A percentile compares a stretch with the other conserved stretches of the same genome.
Evolutionary conservation across 2,113 vertebrate species (phyloP).

Genomic region (Noturus placidus): DNA sequence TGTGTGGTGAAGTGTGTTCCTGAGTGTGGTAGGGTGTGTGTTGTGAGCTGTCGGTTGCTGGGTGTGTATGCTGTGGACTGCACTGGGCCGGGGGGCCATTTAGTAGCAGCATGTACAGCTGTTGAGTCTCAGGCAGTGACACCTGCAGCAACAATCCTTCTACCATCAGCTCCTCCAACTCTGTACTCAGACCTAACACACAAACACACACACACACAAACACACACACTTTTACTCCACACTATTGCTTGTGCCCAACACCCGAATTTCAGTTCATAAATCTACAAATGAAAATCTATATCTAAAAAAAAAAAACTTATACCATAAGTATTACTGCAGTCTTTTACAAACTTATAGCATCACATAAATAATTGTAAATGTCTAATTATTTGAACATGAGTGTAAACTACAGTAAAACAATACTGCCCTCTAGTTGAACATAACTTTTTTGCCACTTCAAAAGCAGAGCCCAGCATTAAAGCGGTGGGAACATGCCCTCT

Average conservation of each 20-base stretch:
- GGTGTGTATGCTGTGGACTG: constrained; percentile 27
- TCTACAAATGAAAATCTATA: background rate
- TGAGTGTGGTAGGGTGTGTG: constrained; percentile 65
- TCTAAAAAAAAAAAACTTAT: background rate
- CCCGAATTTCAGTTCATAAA: background rate
- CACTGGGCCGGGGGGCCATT: constrained; percentile 70
- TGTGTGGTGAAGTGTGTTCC: constrained; percentile 56
- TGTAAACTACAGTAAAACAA: background rate
- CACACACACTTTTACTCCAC: constrained; percentile 14
- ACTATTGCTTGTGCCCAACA: background rate
- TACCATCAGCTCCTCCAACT: constrained; percentile 91
- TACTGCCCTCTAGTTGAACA: background rate
- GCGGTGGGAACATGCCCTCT: background rate
- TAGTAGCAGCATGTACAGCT: constrained; percentile 81
- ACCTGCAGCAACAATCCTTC: constrained; percentile 93
- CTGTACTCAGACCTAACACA: constrained; percentile 77
- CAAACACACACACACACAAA: constrained; percentile 14
- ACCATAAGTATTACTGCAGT: background rate
- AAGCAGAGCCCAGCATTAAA: background rate
- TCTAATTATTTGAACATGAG: background rate
- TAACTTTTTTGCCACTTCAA: background rate
- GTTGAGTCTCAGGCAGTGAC: constrained; percentile 86
- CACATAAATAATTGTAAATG: background rate
- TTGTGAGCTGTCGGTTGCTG: constrained; percentile 65
- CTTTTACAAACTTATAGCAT: background rate